phyloP scores from a whole-genome alignment of 2,888 invertebrate species.

The Quadriops clusia region DNA sequence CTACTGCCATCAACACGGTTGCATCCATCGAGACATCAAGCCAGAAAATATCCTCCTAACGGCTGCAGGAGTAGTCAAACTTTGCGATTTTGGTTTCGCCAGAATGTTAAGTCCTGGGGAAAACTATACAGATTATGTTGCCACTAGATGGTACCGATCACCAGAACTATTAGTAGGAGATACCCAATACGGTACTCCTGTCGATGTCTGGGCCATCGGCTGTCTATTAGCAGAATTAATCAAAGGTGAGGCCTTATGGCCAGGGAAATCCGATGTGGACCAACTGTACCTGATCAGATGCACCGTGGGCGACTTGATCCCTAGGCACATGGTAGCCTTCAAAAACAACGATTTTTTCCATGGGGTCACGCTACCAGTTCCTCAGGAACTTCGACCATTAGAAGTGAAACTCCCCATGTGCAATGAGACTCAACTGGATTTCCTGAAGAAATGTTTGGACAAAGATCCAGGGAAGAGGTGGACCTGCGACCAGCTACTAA shows the following conservation, averaged over 20 bases:
- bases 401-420: constrained; percentile 76
- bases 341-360: constrained; percentile 85
- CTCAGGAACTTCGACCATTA: constrained; percentile 72
- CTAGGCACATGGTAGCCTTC: constrained; percentile 91
- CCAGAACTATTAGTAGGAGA: constrained; percentile 96
- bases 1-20: constrained; percentile 94
- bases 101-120: constrained; percentile 94
- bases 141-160: constrained; percentile 96
- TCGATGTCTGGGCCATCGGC: constrained; percentile 97
- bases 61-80: constrained; percentile 83
- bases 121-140: constrained; percentile 98
- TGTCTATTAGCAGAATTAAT: constrained; percentile 82
- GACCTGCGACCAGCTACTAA: constrained; percentile 82
- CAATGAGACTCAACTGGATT: constrained; percentile 63
- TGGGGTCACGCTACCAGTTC: constrained; percentile 86
- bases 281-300: constrained; percentile 91
- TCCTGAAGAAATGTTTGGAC: constrained; percentile 88
- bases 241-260: constrained; percentile 90
- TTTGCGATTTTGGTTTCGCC: constrained; percentile 98
- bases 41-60: constrained; percentile 97
- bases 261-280: constrained; percentile 97
- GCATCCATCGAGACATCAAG: constrained; percentile 94
- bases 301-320: constrained; percentile 87
- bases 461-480: constrained; percentile 86
- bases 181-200: constrained; percentile 80